These are phyloP conservation scores for Chanos chanos DNA, from an alignment of 2,797 vertebrate species.

Conservation along the genomic window DNA sequence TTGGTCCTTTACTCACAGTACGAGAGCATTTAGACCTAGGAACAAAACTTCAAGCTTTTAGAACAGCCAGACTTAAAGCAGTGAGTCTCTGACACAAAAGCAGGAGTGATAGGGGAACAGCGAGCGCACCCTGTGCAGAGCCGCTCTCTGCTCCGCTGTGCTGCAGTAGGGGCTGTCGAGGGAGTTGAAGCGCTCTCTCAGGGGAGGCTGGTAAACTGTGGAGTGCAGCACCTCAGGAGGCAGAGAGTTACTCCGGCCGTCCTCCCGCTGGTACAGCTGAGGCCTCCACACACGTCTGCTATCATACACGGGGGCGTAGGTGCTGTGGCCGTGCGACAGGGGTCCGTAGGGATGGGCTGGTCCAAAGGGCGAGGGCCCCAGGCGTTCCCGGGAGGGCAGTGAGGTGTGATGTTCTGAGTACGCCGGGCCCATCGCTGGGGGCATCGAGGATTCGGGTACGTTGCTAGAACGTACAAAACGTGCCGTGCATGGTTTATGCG, in stretches of 20 bases:
- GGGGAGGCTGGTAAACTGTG: slow-evolving; percentile 88
- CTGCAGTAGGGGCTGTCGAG: slow-evolving; percentile 90
- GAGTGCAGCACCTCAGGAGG: slow-evolving; percentile 94
- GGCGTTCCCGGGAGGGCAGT: slow-evolving; percentile 76
- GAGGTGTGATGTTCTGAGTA: slow-evolving; percentile 81
- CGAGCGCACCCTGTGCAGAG: slow-evolving; percentile 80
- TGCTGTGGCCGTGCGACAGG: slow-evolving; percentile 80
- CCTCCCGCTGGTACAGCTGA: slow-evolving; percentile 90
- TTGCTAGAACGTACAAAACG: slow-evolving; percentile 88
- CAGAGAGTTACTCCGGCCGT: slow-evolving; percentile 93
- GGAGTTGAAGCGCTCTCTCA: slow-evolving; percentile 93
- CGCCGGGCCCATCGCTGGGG: slow-evolving; percentile 78
- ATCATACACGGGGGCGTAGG: slow-evolving; percentile 93
- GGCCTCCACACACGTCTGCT: slow-evolving; percentile 94
- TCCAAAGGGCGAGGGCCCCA: slow-evolving; percentile 70
- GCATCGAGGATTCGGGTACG: slow-evolving; percentile 84
- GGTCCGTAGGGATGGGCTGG: slow-evolving; percentile 79
- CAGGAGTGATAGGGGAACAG: neutral
- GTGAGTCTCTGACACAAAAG: neutral
- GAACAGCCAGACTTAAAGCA: neutral
- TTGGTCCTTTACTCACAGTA: no score
- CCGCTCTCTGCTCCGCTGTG: slow-evolving; percentile 80
- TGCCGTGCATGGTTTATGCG: slow-evolving; percentile 80
- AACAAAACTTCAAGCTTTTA: no score
- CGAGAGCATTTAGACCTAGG: no score